Conservation (phyloP, 1,140 invertebrate species). For the Temnothorax nylanderi region DNA sequence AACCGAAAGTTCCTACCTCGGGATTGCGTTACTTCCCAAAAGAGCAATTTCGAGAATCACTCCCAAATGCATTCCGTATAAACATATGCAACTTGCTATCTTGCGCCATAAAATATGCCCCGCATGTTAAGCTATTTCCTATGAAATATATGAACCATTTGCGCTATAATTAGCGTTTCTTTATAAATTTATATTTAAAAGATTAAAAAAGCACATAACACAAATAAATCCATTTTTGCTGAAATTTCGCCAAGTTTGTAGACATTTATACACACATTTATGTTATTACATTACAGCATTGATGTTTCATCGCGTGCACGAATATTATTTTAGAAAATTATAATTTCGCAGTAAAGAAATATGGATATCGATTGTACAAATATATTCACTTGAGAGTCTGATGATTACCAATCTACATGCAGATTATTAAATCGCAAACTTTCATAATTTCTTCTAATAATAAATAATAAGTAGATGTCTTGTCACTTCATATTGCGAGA, state of each 20-base stretch:
- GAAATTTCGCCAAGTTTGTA: not conserved
- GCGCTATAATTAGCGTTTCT: not conserved
- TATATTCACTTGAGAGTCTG: not conserved
- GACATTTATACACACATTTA: not conserved
- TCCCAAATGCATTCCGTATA: slow-evolving; percentile 40
- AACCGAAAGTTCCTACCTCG: slow-evolving; percentile 19
- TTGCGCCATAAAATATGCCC: not conserved
- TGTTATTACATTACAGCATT: not conserved
- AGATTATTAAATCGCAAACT: not conserved
- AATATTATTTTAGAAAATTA: not conserved
- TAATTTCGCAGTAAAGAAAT: not conserved
- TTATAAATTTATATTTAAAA: not conserved
- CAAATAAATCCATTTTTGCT: not conserved
- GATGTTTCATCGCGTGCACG: not conserved
- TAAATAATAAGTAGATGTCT: not conserved
- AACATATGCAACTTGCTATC: slow-evolving; percentile 39
- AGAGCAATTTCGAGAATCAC: slow-evolving; percentile 50
- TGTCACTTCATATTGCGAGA: not conserved
- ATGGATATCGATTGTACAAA: not conserved
- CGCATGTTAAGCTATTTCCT: slow-evolving; percentile 10
- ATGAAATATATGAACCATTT: slow-evolving; percentile 16
- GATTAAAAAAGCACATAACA: not conserved
- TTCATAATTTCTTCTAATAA: not conserved
- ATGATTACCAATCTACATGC: not conserved
- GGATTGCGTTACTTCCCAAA: slow-evolving; percentile 42